Conservation (phyloP, 2,797 vertebrate species). For the Pantherophis alleghaniensis region DNA sequence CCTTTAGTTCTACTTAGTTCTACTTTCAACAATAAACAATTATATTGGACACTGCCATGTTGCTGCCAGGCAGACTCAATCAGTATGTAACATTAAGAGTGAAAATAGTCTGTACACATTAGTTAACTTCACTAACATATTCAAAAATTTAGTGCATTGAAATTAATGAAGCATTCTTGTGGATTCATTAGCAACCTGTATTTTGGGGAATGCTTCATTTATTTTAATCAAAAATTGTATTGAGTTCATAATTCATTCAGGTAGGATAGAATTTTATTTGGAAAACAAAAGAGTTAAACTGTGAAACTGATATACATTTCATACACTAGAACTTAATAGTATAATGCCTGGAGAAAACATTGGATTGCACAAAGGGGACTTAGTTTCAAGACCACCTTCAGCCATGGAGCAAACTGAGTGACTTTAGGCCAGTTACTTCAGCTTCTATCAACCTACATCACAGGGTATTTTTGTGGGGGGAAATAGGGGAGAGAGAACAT, state of each 20-base stretch:
- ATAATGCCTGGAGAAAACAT: neutral
- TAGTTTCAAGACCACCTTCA: neutral
- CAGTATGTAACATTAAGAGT: conserved; percentile 31
- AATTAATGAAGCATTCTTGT: conserved; percentile 50
- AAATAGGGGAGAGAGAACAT: neutral
- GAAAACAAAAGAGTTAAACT: conserved; percentile 32
- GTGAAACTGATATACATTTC: conserved; percentile 25
- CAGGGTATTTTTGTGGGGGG: neutral
- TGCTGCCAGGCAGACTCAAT: neutral
- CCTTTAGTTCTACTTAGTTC: neutral
- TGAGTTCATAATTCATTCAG: conserved; percentile 41
- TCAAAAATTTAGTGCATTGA: conserved; percentile 37
- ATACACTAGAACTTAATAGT: conserved; percentile 23
- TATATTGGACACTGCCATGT: neutral
- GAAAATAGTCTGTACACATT: neutral
- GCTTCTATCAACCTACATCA: neutral
- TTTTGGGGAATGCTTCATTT: conserved; percentile 46
- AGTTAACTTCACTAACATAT: conserved; percentile 41
- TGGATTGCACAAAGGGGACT: neutral
- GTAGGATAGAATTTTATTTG: conserved; percentile 33
- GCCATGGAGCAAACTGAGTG: neutral
- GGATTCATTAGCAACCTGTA: conserved; percentile 54
- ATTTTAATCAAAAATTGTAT: conserved; percentile 56
- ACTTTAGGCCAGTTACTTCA: neutral
- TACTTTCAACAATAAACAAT: neutral